phyloP scores from a whole-genome alignment of 1,140 invertebrate genomes.

The Drosophila lowei region DNA sequence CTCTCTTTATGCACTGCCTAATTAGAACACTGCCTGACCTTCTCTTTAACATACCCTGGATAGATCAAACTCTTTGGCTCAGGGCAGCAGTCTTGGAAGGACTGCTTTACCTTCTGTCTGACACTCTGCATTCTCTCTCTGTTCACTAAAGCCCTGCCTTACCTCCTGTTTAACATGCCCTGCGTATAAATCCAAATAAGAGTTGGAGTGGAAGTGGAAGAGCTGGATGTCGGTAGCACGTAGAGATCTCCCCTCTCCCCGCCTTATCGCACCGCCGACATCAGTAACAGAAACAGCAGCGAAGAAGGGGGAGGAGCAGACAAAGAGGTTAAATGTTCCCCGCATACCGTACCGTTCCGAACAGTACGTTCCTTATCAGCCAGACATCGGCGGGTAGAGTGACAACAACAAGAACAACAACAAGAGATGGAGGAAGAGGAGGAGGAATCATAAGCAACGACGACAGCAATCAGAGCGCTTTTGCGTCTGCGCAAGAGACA shows the following conservation, averaged over 20 bases:
- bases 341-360: not conserved
- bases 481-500: conserved; percentile 55
- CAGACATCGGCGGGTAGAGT: conserved; percentile 57
- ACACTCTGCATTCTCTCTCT: too few relatives aligned
- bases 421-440: not conserved
- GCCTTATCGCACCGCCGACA: conserved; percentile 57
- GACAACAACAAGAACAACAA: conserved; percentile 27
- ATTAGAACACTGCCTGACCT: too few relatives aligned
- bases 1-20: too few relatives aligned
- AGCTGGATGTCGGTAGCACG: conserved; percentile 49
- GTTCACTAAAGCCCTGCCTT: too few relatives aligned
- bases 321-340: conserved; percentile 38
- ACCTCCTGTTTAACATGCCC: too few relatives aligned
- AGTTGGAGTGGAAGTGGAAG: not conserved
- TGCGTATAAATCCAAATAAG: not conserved
- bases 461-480: conserved; percentile 55
- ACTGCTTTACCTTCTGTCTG: too few relatives aligned
- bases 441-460: conserved; percentile 6
- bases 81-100: too few relatives aligned
- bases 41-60: too few relatives aligned
- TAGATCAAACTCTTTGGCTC: too few relatives aligned
- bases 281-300: conserved; percentile 21
- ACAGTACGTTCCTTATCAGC: conserved; percentile 56
- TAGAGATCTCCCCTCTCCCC: conserved; percentile 27
- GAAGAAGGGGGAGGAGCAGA: conserved; percentile 7